phyloP scores from a whole-genome alignment of 2,888 invertebrate species.

The Hydrotaea diabolus region DNA sequence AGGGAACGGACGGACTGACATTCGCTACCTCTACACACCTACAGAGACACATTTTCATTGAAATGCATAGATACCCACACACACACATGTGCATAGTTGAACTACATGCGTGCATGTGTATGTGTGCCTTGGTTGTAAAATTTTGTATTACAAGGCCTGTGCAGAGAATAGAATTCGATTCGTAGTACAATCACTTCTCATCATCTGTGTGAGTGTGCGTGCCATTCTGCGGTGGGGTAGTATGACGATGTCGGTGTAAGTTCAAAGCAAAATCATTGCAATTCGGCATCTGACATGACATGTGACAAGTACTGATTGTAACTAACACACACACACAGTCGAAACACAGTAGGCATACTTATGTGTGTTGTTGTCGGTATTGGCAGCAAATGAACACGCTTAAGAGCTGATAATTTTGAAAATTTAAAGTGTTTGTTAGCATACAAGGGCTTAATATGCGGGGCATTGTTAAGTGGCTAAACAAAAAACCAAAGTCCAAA shows the following conservation, averaged over 20 bases:
- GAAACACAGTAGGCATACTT: not conserved
- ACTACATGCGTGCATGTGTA: not conserved
- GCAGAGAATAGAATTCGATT: slow-evolving; percentile 5
- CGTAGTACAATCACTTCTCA: not conserved
- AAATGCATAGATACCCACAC: not conserved
- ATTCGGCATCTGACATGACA: not conserved
- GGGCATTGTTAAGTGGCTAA: too few species aligned
- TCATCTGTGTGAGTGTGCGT: not conserved
- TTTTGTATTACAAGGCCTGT: slow-evolving; percentile 14
- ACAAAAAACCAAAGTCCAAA: too few species aligned
- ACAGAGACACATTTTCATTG: not conserved
- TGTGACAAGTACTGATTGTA: slow-evolving; percentile 7
- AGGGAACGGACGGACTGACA: not conserved
- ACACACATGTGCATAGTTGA: not conserved
- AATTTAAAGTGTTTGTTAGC: too few species aligned
- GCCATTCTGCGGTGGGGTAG: not conserved
- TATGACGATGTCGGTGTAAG: not conserved
- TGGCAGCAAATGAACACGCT: not conserved
- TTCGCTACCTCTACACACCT: not conserved
- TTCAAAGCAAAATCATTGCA: slow-evolving; percentile 16
- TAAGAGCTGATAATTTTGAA: too few species aligned
- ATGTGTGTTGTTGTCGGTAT: not conserved
- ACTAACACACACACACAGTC: not conserved
- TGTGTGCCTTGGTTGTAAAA: not conserved
- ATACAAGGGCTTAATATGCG: too few species aligned